A percentile compares a stretch with the other conserved stretches of the same genome.
Evolutionary conservation across 2,797 vertebrate species (phyloP).

Genomic region (Enteromius radiatus): DNA sequence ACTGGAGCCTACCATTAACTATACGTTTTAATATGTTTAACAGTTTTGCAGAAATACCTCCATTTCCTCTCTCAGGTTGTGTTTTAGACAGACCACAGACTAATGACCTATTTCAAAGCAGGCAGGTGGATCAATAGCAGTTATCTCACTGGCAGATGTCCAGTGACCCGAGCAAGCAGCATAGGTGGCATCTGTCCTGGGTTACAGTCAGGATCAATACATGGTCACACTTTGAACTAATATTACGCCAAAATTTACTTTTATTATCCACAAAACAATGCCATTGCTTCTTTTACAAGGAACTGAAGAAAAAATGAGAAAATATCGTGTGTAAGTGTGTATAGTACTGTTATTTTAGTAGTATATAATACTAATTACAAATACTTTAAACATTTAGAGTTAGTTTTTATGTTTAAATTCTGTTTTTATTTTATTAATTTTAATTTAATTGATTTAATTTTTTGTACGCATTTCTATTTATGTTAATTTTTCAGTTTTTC

Average conservation of each 20-base stretch:
- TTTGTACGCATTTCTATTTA: background rate
- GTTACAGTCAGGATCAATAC: slow-evolving; percentile 19
- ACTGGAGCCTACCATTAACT: background rate
- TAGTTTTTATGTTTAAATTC: background rate
- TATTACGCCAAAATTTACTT: background rate
- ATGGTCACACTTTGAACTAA: slow-evolving; percentile 31
- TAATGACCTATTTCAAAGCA: slow-evolving; percentile 38
- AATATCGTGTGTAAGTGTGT: background rate
- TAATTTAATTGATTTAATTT: background rate
- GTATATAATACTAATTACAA: too few relatives aligned
- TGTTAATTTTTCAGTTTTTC: background rate
- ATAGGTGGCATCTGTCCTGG: slow-evolving; percentile 42
- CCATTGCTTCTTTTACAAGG: background rate
- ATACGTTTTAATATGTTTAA: background rate
- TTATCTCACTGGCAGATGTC: slow-evolving; percentile 51
- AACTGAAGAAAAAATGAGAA: background rate
- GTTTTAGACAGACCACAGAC: slow-evolving; percentile 35
- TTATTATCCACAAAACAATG: background rate
- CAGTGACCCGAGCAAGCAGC: slow-evolving; percentile 42
- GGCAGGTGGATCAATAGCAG: slow-evolving; percentile 39
- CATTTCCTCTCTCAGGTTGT: slow-evolving; percentile 17
- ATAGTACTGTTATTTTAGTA: background rate
- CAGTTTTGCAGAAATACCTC: background rate
- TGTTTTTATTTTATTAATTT: background rate
- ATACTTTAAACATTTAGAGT: background rate